Percentiles rank a stretch among this genome's conserved stretches.
These are phyloP conservation scores for Polyommatus iphigenia DNA, from an alignment of 2,888 invertebrate species.

Conservation along the genomic window DNA sequence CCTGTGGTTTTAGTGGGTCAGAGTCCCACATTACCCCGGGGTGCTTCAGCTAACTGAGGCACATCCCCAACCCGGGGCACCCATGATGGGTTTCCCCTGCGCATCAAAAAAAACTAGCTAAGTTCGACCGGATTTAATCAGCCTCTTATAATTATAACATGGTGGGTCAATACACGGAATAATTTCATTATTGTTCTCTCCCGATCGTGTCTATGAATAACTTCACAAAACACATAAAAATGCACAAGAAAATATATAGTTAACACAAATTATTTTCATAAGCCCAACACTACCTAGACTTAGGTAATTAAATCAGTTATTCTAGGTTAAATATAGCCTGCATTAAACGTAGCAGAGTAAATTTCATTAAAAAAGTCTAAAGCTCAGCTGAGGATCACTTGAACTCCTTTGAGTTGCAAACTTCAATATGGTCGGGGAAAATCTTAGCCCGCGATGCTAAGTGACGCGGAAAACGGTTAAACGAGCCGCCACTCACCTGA, in stretches of 20 bases:
- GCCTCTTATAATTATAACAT: too few relatives aligned
- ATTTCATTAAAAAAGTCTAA: constrained; percentile 25
- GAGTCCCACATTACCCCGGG: too few relatives aligned
- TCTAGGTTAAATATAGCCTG: neutral
- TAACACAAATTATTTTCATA: neutral
- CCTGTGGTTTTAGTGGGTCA: too few relatives aligned
- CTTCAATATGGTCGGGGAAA: constrained; percentile 8
- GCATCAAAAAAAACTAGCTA: too few relatives aligned
- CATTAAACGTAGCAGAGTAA: constrained; percentile 11
- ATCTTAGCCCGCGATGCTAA: constrained; percentile 9
- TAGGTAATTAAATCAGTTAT: neutral
- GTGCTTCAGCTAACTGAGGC: too few relatives aligned
- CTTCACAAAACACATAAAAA: too few relatives aligned
- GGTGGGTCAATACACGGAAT: too few relatives aligned
- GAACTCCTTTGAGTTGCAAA: constrained; percentile 27
- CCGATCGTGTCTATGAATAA: too few relatives aligned
- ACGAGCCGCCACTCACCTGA: neutral
- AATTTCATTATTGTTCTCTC: too few relatives aligned
- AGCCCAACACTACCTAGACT: neutral
- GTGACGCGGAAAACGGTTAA: constrained; percentile 13
- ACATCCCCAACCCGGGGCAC: too few relatives aligned
- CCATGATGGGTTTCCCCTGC: too few relatives aligned
- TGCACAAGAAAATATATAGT: neutral
- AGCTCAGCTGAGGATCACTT: constrained; percentile 22
- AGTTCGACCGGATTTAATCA: too few relatives aligned